A percentile compares a stretch with the other conserved stretches of the same genome.
phyloP scores from a whole-genome alignment of 2,888 invertebrate genomes.

The Drosophila nigritarsus region DNA sequence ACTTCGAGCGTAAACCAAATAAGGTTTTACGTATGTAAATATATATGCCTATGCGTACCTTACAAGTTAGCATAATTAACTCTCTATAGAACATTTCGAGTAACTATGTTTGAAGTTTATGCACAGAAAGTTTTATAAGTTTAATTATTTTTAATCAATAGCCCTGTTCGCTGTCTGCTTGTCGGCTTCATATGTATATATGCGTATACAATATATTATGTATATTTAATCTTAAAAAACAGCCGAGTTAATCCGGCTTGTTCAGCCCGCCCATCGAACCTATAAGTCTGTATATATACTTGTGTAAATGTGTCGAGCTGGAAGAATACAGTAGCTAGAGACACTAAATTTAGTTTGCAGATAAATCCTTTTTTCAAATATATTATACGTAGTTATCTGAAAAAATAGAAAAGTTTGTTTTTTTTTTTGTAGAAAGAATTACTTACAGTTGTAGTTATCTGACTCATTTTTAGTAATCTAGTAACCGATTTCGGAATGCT shows the following conservation, averaged over 20 bases:
- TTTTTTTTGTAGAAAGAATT: background rate
- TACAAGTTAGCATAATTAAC: background rate
- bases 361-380: background rate
- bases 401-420: background rate
- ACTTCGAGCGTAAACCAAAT: slow-evolving; percentile 9
- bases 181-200: background rate
- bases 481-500: background rate
- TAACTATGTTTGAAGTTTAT: background rate
- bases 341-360: background rate
- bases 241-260: slow-evolving; percentile 9
- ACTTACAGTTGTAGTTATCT: background rate
- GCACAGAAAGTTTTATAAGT: background rate
- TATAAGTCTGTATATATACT: background rate
- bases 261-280: background rate
- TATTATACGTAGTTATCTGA: background rate
- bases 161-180: background rate
- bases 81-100: background rate
- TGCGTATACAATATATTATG: background rate
- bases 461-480: background rate
- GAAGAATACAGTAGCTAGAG: background rate
- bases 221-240: slow-evolving; percentile 1
- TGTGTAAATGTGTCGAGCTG: background rate
- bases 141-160: background rate
- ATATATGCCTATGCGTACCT: background rate
- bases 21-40: background rate